A percentile compares a stretch with the other conserved stretches of the same genome.
Evolutionary conservation across 2,797 vertebrate species (phyloP).

Genomic region (Cynodonichthys magdalenae): DNA sequence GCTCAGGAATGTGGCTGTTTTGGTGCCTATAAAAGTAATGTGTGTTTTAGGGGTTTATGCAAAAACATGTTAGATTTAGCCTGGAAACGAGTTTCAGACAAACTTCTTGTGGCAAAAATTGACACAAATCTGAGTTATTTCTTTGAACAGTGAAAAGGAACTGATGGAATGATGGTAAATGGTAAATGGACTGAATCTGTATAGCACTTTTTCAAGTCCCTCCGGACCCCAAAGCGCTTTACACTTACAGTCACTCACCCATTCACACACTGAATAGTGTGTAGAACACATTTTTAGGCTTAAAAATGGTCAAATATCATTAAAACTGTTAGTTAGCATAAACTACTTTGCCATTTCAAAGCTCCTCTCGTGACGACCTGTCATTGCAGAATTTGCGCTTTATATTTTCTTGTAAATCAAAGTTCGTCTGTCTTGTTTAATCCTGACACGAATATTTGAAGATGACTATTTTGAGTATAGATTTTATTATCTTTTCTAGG

Average conservation of each 20-base stretch:
- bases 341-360: conserved; percentile 12
- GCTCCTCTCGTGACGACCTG: conserved; percentile 15
- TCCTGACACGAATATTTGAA: conserved; percentile 73
- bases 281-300: conserved; percentile 27
- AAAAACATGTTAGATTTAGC: conserved; percentile 19
- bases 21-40: neutral
- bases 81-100: neutral
- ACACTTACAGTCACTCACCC: no score
- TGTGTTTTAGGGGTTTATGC: conserved; percentile 23
- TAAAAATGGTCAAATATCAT: no score
- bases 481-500: conserved; percentile 69
- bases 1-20: conserved; percentile 1
- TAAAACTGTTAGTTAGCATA: no score
- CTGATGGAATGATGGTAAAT: neutral
- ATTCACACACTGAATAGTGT: no score
- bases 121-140: neutral
- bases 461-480: conserved; percentile 77
- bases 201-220: no score
- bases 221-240: no score
- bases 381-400: conserved; percentile 33
- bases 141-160: conserved; percentile 5
- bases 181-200: no score
- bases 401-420: conserved; percentile 73
- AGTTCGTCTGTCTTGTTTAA: conserved; percentile 54
- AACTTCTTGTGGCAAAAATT: neutral